Evolutionary conservation across 2,797 vertebrate species (phyloP).

Genomic region (Sphaeramia orbicularis): DNA sequence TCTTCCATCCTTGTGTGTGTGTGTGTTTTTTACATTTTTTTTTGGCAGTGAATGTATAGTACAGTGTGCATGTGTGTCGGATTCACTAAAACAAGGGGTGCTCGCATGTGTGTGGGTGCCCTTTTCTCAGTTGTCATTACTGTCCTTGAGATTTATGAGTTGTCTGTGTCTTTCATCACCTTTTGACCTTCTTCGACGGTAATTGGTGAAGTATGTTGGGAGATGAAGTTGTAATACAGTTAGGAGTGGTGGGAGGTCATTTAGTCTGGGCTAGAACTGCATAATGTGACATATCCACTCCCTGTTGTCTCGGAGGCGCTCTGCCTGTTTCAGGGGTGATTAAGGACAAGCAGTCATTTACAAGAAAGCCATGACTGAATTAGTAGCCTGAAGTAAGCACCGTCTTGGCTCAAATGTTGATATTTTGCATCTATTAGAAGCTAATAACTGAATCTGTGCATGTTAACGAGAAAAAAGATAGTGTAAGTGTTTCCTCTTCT

Average conservation of each 20-base stretch:
- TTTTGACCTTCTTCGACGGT: conserved; percentile 66
- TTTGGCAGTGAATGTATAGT: conserved; percentile 22
- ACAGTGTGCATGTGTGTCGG: conserved; percentile 2
- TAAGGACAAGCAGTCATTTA: conserved; percentile 65
- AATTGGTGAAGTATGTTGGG: conserved; percentile 71
- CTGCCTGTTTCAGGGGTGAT: conserved; percentile 63
- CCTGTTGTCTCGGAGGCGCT: conserved; percentile 45
- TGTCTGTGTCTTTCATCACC: conserved; percentile 62
- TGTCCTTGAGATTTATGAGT: conserved; percentile 74
- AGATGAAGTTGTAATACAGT: conserved; percentile 72
- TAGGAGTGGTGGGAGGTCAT: conserved; percentile 58
- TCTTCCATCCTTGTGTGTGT: not conserved
- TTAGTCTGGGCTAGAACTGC: conserved; percentile 48
- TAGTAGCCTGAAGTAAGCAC: conserved; percentile 43
- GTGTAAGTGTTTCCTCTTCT: conserved; percentile 28
- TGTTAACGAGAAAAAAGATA: conserved; percentile 12
- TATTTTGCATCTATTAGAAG: conserved; percentile 58
- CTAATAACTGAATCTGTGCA: conserved; percentile 23
- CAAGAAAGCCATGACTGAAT: conserved; percentile 51
- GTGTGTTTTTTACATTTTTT: conserved; percentile 2
- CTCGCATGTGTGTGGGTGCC: conserved; percentile 48
- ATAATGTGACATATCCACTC: conserved; percentile 71
- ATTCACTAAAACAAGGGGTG: conserved; percentile 19
- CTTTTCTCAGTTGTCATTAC: conserved; percentile 70
- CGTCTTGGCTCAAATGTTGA: conserved; percentile 45